A percentile compares a stretch with the other conserved stretches of the same genome.
Conservation (phyloP, 1,140 invertebrate species). For the Tigriopus japonicus region DNA sequence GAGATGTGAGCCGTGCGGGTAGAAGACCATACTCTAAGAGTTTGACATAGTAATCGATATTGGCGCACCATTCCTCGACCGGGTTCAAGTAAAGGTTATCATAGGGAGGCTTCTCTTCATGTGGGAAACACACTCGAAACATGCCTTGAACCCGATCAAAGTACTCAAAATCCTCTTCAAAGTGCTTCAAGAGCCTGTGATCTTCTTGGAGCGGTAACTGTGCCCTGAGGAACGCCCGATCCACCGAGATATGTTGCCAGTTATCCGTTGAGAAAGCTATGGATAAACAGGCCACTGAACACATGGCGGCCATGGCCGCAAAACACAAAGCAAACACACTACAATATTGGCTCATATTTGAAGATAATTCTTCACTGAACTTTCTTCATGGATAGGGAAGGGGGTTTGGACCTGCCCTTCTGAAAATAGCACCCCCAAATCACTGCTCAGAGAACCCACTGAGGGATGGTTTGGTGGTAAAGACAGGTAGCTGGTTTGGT, state of each 20-base stretch:
- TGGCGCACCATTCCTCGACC: conserved; percentile 78
- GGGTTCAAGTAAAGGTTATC: conserved; percentile 63
- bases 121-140: conserved; percentile 3
- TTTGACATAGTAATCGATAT: conserved; percentile 80
- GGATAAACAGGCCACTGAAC: conserved; percentile 63
- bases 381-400: too few species aligned
- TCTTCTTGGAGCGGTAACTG: background rate
- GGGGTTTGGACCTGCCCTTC: too few species aligned
- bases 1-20: background rate
- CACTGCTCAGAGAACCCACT: too few species aligned
- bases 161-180: conserved; percentile 1
- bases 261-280: conserved; percentile 86
- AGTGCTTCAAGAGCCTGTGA: background rate
- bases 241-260: conserved; percentile 77
- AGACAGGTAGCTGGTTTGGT: too few species aligned
- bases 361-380: background rate
- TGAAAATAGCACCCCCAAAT: too few species aligned
- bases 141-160: conserved; percentile 5
- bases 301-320: conserved; percentile 75
- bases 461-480: too few species aligned
- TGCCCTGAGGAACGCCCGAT: conserved; percentile 36
- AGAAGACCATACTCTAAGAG: conserved; percentile 23
- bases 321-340: conserved; percentile 76
- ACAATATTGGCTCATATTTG: conserved; percentile 39
- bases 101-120: background rate